These are phyloP conservation scores for Leucozona laternaria DNA, from an alignment of 2,888 invertebrate genomes.

Conservation along the genomic window DNA sequence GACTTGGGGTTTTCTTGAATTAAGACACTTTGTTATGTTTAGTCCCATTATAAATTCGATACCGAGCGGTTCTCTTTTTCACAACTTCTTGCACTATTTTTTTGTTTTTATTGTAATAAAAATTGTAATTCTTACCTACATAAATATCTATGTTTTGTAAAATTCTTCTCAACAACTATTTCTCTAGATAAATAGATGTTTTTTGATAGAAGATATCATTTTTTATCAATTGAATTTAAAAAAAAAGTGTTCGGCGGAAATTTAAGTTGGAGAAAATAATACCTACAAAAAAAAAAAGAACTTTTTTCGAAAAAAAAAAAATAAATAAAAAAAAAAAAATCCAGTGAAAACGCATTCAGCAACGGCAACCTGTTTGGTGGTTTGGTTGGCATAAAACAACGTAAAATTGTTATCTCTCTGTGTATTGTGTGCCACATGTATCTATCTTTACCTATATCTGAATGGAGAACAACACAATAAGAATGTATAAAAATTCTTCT, in stretches of 20 bases:
- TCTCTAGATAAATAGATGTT: conserved; percentile 6
- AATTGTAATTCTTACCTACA: no score
- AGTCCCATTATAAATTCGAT: conserved; percentile 82
- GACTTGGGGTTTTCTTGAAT: conserved; percentile 74
- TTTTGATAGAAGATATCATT: background rate
- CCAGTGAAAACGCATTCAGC: conserved; percentile 62
- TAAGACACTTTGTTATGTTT: conserved; percentile 78
- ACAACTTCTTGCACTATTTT: conserved; percentile 49
- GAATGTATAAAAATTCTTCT: conserved; percentile 50
- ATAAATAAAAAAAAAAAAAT: conserved; percentile 1
- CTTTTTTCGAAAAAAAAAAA: background rate
- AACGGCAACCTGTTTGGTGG: conserved; percentile 73
- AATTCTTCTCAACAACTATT: conserved; percentile 27
- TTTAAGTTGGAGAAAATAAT: background rate
- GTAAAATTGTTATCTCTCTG: conserved; percentile 62
- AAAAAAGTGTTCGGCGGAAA: background rate
- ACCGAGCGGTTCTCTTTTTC: conserved; percentile 81
- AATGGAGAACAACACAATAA: conserved; percentile 49
- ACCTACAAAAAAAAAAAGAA: background rate
- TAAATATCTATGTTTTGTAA: background rate
- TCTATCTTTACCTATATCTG: no score
- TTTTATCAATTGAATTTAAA: background rate
- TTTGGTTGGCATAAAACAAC: conserved; percentile 62
- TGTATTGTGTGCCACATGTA: conserved; percentile 70
- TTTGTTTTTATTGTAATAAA: background rate